phyloP scores from a whole-genome alignment of 2,888 invertebrate genomes.

The Aleiodes testaceus region DNA sequence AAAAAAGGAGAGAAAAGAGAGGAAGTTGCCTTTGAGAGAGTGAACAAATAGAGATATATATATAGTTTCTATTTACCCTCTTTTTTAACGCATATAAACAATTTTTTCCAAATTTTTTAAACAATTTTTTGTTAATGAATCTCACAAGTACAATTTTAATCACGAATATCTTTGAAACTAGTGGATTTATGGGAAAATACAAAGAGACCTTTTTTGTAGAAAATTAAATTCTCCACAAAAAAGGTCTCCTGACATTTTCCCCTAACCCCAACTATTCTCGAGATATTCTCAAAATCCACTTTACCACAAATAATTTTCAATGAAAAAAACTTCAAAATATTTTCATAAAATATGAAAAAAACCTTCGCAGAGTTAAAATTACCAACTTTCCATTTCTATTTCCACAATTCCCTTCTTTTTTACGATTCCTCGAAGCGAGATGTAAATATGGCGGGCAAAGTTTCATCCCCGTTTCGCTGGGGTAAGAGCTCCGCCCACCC shows the following conservation, averaged over 20 bases:
- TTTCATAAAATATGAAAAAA: not conserved
- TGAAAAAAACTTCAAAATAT: not conserved
- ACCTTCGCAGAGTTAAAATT: constrained; percentile 17
- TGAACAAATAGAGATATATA: not conserved
- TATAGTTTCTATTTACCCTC: constrained; percentile 11
- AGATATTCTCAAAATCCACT: not conserved
- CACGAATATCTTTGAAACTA: too few relatives aligned
- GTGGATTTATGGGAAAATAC: too few relatives aligned
- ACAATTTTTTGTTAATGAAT: too few relatives aligned
- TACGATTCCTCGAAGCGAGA: constrained; percentile 52
- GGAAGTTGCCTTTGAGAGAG: constrained; percentile 3
- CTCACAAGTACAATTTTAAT: too few relatives aligned
- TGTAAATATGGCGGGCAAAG: constrained; percentile 71
- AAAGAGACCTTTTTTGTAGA: too few relatives aligned
- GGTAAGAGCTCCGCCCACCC: constrained; percentile 56
- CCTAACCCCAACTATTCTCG: not conserved
- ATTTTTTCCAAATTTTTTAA: not conserved
- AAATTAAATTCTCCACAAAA: too few relatives aligned
- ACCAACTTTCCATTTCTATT: constrained; percentile 36
- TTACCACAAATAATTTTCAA: not conserved
- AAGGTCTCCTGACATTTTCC: too few relatives aligned
- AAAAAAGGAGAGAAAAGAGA: not conserved
- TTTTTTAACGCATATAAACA: not conserved
- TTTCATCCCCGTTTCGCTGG: constrained; percentile 65
- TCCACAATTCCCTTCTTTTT: constrained; percentile 36